Conservation (phyloP, 2,888 invertebrate species). For the Scrobipalpa atriplicella region DNA sequence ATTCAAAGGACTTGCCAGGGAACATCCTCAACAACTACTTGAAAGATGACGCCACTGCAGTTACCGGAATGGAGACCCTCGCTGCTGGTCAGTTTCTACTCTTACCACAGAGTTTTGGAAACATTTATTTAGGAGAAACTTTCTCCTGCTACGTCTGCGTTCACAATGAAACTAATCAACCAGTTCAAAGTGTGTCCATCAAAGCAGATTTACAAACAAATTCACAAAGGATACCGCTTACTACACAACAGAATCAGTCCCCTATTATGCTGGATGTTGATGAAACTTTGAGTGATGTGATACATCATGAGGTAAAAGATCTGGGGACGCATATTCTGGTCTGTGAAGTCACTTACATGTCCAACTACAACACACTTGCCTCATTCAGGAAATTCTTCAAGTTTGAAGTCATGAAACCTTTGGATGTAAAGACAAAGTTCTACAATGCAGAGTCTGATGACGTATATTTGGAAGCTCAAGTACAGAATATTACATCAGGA, state of each 20-base stretch:
- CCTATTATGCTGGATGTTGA: constrained; percentile 87
- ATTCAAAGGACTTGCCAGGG: constrained; percentile 92
- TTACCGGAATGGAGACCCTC: constrained; percentile 90
- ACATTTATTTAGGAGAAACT: constrained; percentile 98
- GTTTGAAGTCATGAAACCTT: constrained; percentile 98
- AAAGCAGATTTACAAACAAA: constrained; percentile 98
- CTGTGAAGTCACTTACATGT: constrained; percentile 96
- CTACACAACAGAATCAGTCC: constrained; percentile 86
- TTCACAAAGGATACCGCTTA: constrained; percentile 92
- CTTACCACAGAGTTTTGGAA: constrained; percentile 98
- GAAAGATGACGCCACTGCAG: constrained; percentile 92
- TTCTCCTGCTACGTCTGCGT: constrained; percentile 99
- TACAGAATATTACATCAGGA: constrained; percentile 96
- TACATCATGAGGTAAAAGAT: constrained; percentile 99
- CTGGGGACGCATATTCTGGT: constrained; percentile 98
- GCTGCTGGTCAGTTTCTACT: constrained; percentile 95
- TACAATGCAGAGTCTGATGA: constrained; percentile 95
- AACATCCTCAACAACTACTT: constrained; percentile 90
- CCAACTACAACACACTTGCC: constrained; percentile 88
- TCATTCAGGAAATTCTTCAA: constrained; percentile 99
- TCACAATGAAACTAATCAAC: constrained; percentile 95
- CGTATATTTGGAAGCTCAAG: constrained; percentile 88
- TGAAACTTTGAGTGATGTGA: constrained; percentile 96
- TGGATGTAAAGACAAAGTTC: constrained; percentile 99
- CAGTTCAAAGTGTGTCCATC: constrained; percentile 91